Evolutionary conservation across 2,797 vertebrate genomes (phyloP), one percentile per base, ranked within the genome.

Genomic region (Microctenopoma lineatum): DNA sequence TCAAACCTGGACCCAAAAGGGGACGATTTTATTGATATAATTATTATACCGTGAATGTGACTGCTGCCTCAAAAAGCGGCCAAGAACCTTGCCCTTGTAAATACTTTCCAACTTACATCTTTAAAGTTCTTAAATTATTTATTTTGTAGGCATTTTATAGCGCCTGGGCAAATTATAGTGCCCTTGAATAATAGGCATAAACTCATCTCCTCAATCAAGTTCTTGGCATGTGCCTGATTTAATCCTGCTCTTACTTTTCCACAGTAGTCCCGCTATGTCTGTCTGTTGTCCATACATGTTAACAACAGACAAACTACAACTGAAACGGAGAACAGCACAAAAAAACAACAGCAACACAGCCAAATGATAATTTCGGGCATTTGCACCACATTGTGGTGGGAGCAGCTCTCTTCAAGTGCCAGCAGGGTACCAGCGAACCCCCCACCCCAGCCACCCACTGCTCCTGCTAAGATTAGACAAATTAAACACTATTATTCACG

Each of bases 401-500:
- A 75, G 84, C 77, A 75, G 85, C 79, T 86, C 82, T 88, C 79
- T 86, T 89, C 84, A 83, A 77, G 82, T 87, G 83, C 90, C 89
- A 88, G 84, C 80, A 82, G 79, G 82, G 83, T 81, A 80, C 77
- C 81, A 70, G 77, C 38, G 18, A 77, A 59, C 56, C 75, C 81
- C 84, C 62, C 61, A 21, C 65, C 77, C 63, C 83, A 74, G 54
- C 84, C 90, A 88, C 87, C 87, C 89, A 85, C 87, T 75, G 80
- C 88, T 90, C 81, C 86, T 66, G 85, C 92, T 93, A 93, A 94
- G 92, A 94, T 94, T 94, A 94, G 93, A 92, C 91, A 92, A 93
- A 92, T 93, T 88, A 93, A 94, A 93, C 89, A 78, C 88, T 80
- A 92, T 92, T 93, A 92, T 91, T 92, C 92, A 92, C 89, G 89